These are phyloP conservation scores for Delia radicum DNA, from an alignment of 1,140 invertebrate species.

Conservation along the genomic window DNA sequence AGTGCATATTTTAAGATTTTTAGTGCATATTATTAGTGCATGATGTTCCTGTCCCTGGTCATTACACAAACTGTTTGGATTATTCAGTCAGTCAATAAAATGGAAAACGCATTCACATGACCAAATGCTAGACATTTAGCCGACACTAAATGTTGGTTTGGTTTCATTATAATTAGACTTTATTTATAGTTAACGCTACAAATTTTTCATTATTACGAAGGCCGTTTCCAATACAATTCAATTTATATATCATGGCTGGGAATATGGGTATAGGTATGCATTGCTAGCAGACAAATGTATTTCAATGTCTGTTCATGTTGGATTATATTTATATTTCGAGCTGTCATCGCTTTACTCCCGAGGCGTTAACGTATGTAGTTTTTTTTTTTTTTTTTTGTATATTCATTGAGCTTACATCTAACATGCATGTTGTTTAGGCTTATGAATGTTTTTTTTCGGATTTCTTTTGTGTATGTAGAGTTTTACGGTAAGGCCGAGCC, in stretches of 20 bases:
- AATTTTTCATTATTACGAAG: neutral
- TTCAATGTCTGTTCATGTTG: neutral
- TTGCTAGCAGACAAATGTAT: neutral
- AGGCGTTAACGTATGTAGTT: neutral
- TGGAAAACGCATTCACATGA: neutral
- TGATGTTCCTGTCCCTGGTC: no score
- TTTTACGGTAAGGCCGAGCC: neutral
- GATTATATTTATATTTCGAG: neutral
- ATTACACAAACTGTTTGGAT: no score
- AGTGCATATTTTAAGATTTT: no score
- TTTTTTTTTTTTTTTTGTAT: neutral
- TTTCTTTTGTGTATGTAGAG: neutral
- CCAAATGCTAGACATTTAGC: neutral
- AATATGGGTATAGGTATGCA: no score
- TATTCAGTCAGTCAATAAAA: neutral
- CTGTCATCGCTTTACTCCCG: neutral
- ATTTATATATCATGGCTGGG: neutral
- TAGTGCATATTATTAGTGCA: no score
- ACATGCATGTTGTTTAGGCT: neutral
- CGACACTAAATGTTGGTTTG: neutral
- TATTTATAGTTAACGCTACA: neutral
- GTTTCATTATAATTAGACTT: neutral
- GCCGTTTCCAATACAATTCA: neutral
- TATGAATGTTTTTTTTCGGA: neutral
- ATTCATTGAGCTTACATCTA: neutral